Evolutionary conservation across 2,113 vertebrate species (phyloP), one percentile per base, ranked within the genome.

Genomic region (Pholis gunnellus): DNA sequence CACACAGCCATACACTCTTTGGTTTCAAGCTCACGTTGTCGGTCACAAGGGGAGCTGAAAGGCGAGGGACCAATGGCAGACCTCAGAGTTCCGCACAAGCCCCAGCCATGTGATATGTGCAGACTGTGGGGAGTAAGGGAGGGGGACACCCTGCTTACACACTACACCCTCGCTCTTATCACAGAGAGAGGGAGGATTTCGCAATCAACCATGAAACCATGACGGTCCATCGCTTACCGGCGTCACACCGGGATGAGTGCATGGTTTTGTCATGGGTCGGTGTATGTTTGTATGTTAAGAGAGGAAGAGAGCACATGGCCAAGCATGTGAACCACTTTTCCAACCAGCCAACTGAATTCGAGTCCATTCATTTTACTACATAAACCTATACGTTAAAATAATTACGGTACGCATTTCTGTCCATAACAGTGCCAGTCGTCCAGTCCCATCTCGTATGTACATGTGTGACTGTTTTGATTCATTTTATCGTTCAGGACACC

Each of bases 1-100:
- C 79, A 73, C 68, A n/a, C 82, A 61, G 78, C 70, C 59, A 59
- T 63, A 29, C 68, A 68, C 77, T 44, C 72, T 82, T 77, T 34
- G 79, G 50, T 80, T 88, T 81, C 73, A 54, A 71, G 87, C 89
- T 92, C 93, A 94, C 90, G 88, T 94, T 94, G 89, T 88, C 74
- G 68, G 57, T 78, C 86, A 85, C 79, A 81, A 72, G 81, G 90
- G 83, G 74, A 84, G 76, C 73, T 10, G 65, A 15, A 74, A 81
- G 69, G 54, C 9, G 18, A 75, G 63, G 64, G 72, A 88, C 89
- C 90, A 93, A 93, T 93, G 81, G 5, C 74, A 89, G 83, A 59
- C 65, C 83, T 78, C 78, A 5, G 64, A 82, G 34, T 72, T 79
- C 71, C 2, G 52, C 92, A 90, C 91, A 91, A 84, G 91, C 78